phyloP scores from a whole-genome alignment of 92 coral and sea anemone genomes.

The Parazoanthus darwini region DNA sequence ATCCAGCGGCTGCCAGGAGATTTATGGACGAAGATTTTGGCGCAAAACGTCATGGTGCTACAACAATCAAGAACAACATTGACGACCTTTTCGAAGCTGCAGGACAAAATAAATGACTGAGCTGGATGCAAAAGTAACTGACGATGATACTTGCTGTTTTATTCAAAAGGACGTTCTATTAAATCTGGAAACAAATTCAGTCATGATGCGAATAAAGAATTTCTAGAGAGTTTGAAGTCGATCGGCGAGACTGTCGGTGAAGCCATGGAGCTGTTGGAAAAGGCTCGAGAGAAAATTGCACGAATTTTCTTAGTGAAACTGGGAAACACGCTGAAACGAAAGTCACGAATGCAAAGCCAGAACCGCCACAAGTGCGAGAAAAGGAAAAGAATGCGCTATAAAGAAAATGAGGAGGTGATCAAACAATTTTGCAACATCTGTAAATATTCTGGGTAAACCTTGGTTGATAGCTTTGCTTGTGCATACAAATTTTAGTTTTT shows the following conservation, averaged over 20 bases:
- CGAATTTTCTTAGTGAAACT: constrained; percentile 52
- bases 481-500: too few species aligned
- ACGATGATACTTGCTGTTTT: constrained; percentile 52
- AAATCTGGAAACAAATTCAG: constrained; percentile 47
- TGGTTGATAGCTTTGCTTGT: too few species aligned
- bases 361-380: constrained; percentile 63
- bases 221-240: constrained; percentile 45
- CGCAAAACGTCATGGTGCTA: constrained; percentile 52
- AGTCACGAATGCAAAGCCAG: constrained; percentile 61
- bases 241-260: constrained; percentile 53
- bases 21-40: constrained; percentile 1
- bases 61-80: constrained; percentile 55
- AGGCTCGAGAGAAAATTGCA: constrained; percentile 59
- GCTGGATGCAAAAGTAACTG: constrained; percentile 51
- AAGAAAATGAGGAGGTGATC: constrained; percentile 51
- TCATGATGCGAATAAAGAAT: constrained; percentile 19
- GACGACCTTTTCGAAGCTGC: constrained; percentile 51
- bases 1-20: not conserved
- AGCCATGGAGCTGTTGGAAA: constrained; percentile 66
- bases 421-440: not conserved
- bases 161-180: constrained; percentile 45
- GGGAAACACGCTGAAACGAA: constrained; percentile 48
- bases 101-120: constrained; percentile 49
- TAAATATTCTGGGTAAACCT: too few species aligned
- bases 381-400: constrained; percentile 51